Base-by-base conservation (phyloP, 2,888 invertebrate genomes). In the Phymatocera aterrima region DNA sequence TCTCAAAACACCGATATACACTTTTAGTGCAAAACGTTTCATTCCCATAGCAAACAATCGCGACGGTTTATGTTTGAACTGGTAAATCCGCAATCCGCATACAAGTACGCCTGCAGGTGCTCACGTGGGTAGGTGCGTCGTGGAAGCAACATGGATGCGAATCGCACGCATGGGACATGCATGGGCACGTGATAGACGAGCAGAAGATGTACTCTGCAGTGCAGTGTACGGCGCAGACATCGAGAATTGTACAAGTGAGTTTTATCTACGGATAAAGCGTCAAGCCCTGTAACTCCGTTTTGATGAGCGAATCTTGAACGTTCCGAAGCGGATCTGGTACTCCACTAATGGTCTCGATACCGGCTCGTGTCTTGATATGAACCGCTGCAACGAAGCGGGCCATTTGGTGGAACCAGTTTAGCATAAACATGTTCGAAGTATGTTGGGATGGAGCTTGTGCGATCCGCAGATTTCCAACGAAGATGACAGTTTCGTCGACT, bases 341-440 rank as follows among this genome's bases (percentile, higher is more conserved):
- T 79, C 80, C 79, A 82, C 81, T 84, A 84, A 84, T 84, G 83
- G 83, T 82, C 81, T 79, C 82, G 82, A 83, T 84, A 83, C 82
- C 83, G n/a, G n/a, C 83, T 78, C 80, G 80, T 81, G 83, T 83
- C 84, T 81, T 83, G 83, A 83, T 83, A 84, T 84, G 82, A 72
- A 78, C 60, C 78, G 74, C 70, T 43, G 61, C 78, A 80, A 57
- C 75, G 24, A 78, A 81, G 83, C 78, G 82, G 82, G 80, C 83
- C 82, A 83, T 83, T 83, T 80, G 75, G 80, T 68, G 82, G 81
- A 82, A 82, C 81, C 79, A n/a, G 82, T 79, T 86, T 84, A 83
- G 83, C 83, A 84, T 85, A 85, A 86, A 86, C 82, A 84, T 81
- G 80, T 82, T 81, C 75, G 34, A n/a, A n/a, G n/a, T 60, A 40